phyloP scores from a whole-genome alignment of 2,888 invertebrate species.

The Deroplatys truncata region DNA sequence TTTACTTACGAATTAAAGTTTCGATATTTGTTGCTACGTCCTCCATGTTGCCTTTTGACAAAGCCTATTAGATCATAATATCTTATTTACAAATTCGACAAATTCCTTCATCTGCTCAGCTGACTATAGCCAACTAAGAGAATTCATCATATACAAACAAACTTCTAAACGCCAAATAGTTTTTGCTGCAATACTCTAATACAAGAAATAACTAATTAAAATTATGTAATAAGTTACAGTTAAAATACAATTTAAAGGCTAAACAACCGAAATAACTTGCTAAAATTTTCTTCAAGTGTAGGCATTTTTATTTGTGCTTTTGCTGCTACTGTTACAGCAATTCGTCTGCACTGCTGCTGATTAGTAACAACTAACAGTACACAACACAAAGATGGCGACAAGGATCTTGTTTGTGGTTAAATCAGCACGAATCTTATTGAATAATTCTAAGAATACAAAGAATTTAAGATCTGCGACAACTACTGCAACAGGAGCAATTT shows the following conservation, averaged over 20 bases:
- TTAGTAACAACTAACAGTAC: too few species aligned
- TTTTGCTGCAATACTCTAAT: too few species aligned
- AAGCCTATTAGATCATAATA: background rate
- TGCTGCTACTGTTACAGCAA: background rate
- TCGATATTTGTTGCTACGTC: slow-evolving; percentile 65
- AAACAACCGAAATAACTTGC: too few species aligned
- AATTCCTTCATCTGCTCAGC: background rate
- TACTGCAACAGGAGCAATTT: slow-evolving; percentile 63
- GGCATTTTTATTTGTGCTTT: background rate
- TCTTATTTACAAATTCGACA: background rate
- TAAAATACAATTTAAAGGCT: too few species aligned
- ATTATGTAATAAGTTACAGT: too few species aligned
- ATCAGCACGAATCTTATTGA: background rate
- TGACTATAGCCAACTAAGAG: background rate
- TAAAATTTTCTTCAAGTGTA: background rate
- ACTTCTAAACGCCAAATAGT: too few species aligned
- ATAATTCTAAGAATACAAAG: background rate
- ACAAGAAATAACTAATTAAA: too few species aligned
- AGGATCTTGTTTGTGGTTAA: background rate
- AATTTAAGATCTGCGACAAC: slow-evolving; percentile 47
- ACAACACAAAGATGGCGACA: background rate
- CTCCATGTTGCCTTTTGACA: slow-evolving; percentile 48
- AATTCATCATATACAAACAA: background rate
- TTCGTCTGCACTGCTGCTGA: background rate
- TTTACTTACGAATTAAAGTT: slow-evolving; percentile 63